A percentile compares a stretch with the other conserved stretches of the same genome.
Conservation (phyloP, 2,797 vertebrate genomes). For the Potorous gilbertii region DNA sequence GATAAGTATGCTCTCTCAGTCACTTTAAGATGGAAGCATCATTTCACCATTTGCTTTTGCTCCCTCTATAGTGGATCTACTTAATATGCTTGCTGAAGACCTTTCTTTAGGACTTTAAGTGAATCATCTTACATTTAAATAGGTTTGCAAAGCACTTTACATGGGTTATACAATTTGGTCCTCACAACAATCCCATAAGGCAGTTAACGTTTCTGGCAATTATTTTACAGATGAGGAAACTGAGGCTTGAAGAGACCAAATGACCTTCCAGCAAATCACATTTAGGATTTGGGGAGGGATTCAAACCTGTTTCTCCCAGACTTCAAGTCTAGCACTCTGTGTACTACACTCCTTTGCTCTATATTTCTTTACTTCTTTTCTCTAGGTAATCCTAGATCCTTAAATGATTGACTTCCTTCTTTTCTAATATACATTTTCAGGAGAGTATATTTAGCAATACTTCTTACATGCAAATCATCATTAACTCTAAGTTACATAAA, state of each 20-base stretch:
- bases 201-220: neutral
- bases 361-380: neutral
- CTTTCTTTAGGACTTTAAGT: neutral
- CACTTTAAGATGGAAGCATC: neutral
- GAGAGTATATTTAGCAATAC: neutral
- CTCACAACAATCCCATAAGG: neutral
- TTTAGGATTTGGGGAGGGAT: neutral
- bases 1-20: neutral
- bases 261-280: neutral
- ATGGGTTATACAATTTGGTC: neutral
- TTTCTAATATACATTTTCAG: neutral
- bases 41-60: neutral
- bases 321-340: neutral
- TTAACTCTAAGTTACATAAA: neutral
- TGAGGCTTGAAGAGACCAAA: neutral
- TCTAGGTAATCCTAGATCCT: neutral
- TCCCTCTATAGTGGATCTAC: neutral
- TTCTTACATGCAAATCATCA: neutral
- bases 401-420: neutral
- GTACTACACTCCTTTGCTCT: neutral
- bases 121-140: neutral
- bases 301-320: neutral
- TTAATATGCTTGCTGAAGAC: neutral
- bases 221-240: neutral
- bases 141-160: neutral